Percentiles rank a stretch among this genome's conserved stretches.
Evolutionary conservation across 2,113 vertebrate genomes (phyloP).

Genomic region (Dascyllus trimaculatus): DNA sequence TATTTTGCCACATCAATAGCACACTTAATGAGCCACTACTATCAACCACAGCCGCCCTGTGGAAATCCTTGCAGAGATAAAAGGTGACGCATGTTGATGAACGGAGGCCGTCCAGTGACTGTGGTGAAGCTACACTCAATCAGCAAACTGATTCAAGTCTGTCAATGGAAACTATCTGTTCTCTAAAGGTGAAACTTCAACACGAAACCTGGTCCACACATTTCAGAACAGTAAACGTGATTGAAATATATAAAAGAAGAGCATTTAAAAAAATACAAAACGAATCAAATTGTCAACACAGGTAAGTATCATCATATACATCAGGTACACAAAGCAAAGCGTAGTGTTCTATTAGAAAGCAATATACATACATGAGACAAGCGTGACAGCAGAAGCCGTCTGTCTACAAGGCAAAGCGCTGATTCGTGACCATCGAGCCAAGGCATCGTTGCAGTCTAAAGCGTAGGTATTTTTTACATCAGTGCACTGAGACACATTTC

Average conservation of each 20-base stretch:
- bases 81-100: slow-evolving; percentile 43
- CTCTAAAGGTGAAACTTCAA: slow-evolving; percentile 40
- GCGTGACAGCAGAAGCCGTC: slow-evolving; percentile 30
- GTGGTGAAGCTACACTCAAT: slow-evolving; percentile 30
- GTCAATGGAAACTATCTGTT: slow-evolving; percentile 20
- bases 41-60: slow-evolving; percentile 46
- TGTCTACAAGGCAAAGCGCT: slow-evolving; percentile 60
- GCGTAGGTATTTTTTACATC: slow-evolving; percentile 36
- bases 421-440: slow-evolving; percentile 49
- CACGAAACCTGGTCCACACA: slow-evolving; percentile 42
- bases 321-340: slow-evolving; percentile 40
- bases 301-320: slow-evolving; percentile 11
- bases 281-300: slow-evolving; percentile 34
- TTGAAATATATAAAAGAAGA: slow-evolving; percentile 43
- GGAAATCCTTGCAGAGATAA: slow-evolving; percentile 48
- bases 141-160: slow-evolving; percentile 24
- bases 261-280: slow-evolving; percentile 25
- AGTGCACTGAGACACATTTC: slow-evolving; percentile 62
- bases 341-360: slow-evolving; percentile 25
- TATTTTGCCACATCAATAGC: slow-evolving; percentile 77
- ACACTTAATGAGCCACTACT: slow-evolving; percentile 59
- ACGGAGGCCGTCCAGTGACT: slow-evolving; percentile 8
- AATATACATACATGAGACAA: slow-evolving; percentile 32
- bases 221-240: slow-evolving; percentile 44
- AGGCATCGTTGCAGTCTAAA: slow-evolving; percentile 57